Evolutionary conservation across 2,888 invertebrate genomes (phyloP).

Genomic region (Mesorhabditis belari): DNA sequence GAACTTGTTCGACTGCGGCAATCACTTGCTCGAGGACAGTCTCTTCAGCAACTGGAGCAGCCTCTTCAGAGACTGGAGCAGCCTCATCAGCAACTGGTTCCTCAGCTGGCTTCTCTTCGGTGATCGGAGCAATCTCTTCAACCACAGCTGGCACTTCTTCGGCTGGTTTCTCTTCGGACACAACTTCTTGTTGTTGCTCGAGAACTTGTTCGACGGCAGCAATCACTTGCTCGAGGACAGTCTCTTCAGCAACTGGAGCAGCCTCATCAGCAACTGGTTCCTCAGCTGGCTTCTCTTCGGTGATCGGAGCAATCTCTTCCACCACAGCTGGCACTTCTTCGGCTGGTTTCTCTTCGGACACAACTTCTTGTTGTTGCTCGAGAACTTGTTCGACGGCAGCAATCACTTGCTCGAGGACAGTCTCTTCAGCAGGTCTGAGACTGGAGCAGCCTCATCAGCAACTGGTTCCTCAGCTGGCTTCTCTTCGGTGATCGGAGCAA

Average conservation of each 20-base stretch:
- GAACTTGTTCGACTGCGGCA: too few species aligned
- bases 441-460: too few species aligned
- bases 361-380: too few species aligned
- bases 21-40: too few species aligned
- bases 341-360: not conserved
- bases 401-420: not conserved
- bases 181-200: too few species aligned
- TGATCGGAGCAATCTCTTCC: not conserved
- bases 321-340: not conserved
- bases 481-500: too few species aligned
- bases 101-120: not conserved
- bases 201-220: not conserved
- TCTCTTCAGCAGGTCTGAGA: not conserved
- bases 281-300: not conserved
- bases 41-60: too few species aligned
- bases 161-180: not conserved
- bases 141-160: not conserved
- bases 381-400: not conserved
- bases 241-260: not conserved
- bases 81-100: not conserved
- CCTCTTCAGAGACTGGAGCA: not conserved
- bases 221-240: not conserved
- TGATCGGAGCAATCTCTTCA: too few species aligned
- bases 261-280: not conserved
- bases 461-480: not conserved